A percentile compares a stretch with the other conserved stretches of the same genome.
Evolutionary conservation across 2,888 invertebrate species (phyloP).

Genomic region (Apoda limacodes): DNA sequence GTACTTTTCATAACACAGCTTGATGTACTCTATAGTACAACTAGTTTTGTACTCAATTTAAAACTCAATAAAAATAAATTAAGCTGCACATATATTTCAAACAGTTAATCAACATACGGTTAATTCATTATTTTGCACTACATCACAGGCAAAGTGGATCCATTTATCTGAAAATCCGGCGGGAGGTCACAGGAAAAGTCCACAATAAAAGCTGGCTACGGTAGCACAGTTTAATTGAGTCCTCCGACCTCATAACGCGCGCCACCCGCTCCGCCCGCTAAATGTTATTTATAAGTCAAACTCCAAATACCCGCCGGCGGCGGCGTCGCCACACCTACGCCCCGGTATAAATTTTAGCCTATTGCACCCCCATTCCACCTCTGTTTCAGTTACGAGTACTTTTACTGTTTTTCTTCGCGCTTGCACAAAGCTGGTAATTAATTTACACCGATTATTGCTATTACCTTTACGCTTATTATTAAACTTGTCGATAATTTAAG

Average conservation of each 20-base stretch:
- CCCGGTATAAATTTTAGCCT: constrained; percentile 46
- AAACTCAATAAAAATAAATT: no score
- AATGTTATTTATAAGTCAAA: constrained; percentile 65
- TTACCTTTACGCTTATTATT: constrained; percentile 59
- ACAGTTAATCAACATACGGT: constrained; percentile 2
- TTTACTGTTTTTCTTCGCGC: constrained; percentile 52
- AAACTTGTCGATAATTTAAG: constrained; percentile 65
- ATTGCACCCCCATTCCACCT: constrained; percentile 29
- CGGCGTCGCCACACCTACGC: constrained; percentile 31
- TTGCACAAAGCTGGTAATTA: constrained; percentile 48
- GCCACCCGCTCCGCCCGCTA: constrained; percentile 53
- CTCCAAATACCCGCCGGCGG: constrained; percentile 32
- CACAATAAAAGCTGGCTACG: constrained; percentile 63
- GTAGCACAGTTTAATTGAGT: constrained; percentile 67
- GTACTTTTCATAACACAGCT: no score
- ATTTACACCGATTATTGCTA: constrained; percentile 58
- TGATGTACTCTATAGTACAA: no score
- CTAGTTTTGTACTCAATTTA: no score
- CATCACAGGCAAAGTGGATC: constrained; percentile 53
- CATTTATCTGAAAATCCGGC: constrained; percentile 61
- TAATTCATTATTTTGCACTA: constrained; percentile 7
- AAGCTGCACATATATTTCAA: no score
- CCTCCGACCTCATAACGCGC: constrained; percentile 66
- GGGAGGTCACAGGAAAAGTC: constrained; percentile 62
- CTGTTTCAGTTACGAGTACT: constrained; percentile 34